Evolutionary conservation across 2,797 vertebrate genomes (phyloP).

Genomic region (Aselliscus stoliczkanus): DNA sequence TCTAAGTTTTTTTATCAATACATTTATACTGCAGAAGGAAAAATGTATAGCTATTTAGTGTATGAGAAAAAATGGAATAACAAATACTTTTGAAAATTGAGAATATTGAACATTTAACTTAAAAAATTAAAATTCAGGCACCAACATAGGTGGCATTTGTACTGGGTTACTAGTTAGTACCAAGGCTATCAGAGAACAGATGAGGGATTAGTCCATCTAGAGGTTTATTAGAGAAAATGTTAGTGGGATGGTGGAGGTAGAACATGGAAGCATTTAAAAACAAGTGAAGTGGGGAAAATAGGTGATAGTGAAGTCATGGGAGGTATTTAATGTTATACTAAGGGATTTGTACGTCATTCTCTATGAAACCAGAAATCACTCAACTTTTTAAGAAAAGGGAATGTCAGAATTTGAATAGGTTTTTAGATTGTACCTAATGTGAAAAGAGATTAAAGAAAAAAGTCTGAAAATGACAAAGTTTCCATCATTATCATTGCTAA

Average conservation of each 20-base stretch:
- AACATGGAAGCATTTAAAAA: background rate
- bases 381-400: background rate
- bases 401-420: background rate
- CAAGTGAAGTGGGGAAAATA: background rate
- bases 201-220: background rate
- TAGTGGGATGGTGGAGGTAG: background rate
- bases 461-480: background rate
- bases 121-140: background rate
- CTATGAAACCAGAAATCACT: background rate
- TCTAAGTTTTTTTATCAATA: background rate
- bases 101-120: background rate
- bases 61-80: background rate
- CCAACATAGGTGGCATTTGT: background rate
- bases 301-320: background rate
- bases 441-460: background rate
- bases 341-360: background rate
- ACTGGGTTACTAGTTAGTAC: background rate
- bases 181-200: no score
- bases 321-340: background rate
- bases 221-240: background rate
- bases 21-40: background rate
- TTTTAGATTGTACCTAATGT: background rate
- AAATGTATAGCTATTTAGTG: background rate
- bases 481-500: background rate
- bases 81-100: background rate